Percentiles rank a stretch among this genome's conserved stretches.
These are phyloP conservation scores for Mesoclemmys tuberculata DNA, from an alignment of 2,113 vertebrate genomes.

Conservation along the genomic window DNA sequence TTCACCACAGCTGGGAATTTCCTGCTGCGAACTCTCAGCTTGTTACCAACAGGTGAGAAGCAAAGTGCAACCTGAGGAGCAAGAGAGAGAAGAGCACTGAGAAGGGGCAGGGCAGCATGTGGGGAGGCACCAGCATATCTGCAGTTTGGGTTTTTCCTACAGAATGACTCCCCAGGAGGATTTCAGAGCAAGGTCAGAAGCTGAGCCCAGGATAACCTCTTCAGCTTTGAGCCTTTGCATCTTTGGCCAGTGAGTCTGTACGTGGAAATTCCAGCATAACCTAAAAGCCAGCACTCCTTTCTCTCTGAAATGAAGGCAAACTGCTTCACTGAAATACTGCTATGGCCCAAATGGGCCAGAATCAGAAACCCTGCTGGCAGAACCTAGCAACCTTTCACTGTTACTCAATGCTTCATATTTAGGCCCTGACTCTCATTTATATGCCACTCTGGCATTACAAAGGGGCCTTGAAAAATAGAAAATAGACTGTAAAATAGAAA, in stretches of 20 bases:
- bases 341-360: neutral
- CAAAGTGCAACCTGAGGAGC: constrained; percentile 87
- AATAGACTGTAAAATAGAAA: neutral
- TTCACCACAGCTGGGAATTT: constrained; percentile 92
- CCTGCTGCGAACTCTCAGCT: constrained; percentile 86
- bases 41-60: constrained; percentile 91
- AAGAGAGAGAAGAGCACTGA: neutral
- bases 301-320: neutral
- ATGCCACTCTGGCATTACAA: neutral
- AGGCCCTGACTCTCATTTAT: neutral
- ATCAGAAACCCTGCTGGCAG: neutral
- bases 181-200: neutral
- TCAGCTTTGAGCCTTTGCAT: neutral
- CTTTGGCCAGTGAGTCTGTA: neutral
- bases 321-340: neutral
- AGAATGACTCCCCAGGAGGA: neutral
- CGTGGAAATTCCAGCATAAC: neutral
- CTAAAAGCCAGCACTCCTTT: neutral
- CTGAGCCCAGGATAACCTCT: neutral
- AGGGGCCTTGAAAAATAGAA: neutral
- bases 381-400: neutral
- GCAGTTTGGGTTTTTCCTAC: rapidly evolving
- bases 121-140: neutral
- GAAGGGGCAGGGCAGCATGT: rapidly evolving
- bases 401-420: neutral